Conservation (phyloP, 2,888 invertebrate species). For the Chrysodeixis includens region DNA sequence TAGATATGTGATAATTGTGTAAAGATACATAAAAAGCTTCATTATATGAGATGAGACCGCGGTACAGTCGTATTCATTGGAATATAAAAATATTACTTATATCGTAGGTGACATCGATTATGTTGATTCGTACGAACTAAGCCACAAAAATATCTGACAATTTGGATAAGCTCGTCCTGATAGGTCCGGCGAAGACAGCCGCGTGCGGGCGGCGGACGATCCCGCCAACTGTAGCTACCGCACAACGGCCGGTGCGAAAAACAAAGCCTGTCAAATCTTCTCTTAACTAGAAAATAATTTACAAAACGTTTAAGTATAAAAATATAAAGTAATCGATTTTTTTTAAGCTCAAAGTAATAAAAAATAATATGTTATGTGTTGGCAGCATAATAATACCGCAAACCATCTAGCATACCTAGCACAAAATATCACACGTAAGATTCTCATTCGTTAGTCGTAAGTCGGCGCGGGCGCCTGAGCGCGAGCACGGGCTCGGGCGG, state of each 20-base stretch:
- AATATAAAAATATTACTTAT: slow-evolving; percentile 85
- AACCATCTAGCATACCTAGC: slow-evolving; percentile 81
- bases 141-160: slow-evolving; percentile 74
- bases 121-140: slow-evolving; percentile 63
- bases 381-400: slow-evolving; percentile 80
- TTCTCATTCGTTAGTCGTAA: slow-evolving; percentile 72
- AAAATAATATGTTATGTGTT: slow-evolving; percentile 73
- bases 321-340: slow-evolving; percentile 83
- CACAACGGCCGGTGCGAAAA: slow-evolving; percentile 75
- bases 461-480: slow-evolving; percentile 55
- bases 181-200: slow-evolving; percentile 42
- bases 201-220: slow-evolving; percentile 55
- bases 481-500: slow-evolving; percentile 52
- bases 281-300: slow-evolving; percentile 85
- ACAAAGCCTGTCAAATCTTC: slow-evolving; percentile 69
- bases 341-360: slow-evolving; percentile 73
- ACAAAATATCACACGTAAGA: slow-evolving; percentile 86
- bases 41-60: slow-evolving; percentile 70
- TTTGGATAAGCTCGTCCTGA: slow-evolving; percentile 71
- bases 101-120: slow-evolving; percentile 71
- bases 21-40: slow-evolving; percentile 81
- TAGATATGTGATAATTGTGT: slow-evolving; percentile 87
- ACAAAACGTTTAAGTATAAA: slow-evolving; percentile 85
- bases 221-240: slow-evolving; percentile 60
- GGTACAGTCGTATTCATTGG: slow-evolving; percentile 71